Percentiles rank a stretch among this genome's conserved stretches.
Conservation (phyloP, 2,113 vertebrate species). For the Arothron firmamentum region DNA sequence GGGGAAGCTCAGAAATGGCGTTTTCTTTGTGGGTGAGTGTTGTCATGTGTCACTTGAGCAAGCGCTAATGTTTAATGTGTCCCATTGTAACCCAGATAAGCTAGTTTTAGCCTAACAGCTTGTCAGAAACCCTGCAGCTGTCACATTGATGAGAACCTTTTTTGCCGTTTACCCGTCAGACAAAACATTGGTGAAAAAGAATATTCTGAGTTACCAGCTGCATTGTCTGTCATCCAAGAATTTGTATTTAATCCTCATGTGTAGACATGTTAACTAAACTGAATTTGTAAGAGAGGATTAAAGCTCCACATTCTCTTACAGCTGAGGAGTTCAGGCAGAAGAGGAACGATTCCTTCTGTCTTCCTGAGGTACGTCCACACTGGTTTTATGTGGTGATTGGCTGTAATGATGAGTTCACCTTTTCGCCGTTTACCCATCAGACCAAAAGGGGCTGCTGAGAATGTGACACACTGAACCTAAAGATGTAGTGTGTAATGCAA, state of each 20-base stretch:
- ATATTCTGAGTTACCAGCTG: conserved; percentile 56
- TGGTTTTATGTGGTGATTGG: background rate
- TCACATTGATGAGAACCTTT: conserved; percentile 49
- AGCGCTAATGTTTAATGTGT: too few relatives aligned
- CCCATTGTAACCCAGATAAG: too few relatives aligned
- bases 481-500: background rate
- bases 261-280: background rate
- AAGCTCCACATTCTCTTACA: background rate
- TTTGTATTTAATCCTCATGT: background rate
- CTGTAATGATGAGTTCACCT: conserved; percentile 57
- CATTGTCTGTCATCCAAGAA: background rate
- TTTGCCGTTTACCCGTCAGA: conserved; percentile 75
- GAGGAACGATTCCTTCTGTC: background rate
- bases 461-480: conserved; percentile 59
- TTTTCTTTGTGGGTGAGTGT: conserved; percentile 20
- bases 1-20: background rate
- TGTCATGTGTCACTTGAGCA: too few relatives aligned
- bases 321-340: background rate
- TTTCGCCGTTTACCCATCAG: conserved; percentile 74
- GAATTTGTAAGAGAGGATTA: background rate
- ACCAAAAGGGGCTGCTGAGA: conserved; percentile 63
- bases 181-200: conserved; percentile 53
- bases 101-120: too few relatives aligned
- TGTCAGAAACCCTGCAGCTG: conserved; percentile 16
- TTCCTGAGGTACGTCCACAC: conserved; percentile 13